Base-by-base conservation (phyloP, 2,113 vertebrate genomes). In the Orientallactaga bullata region DNA sequence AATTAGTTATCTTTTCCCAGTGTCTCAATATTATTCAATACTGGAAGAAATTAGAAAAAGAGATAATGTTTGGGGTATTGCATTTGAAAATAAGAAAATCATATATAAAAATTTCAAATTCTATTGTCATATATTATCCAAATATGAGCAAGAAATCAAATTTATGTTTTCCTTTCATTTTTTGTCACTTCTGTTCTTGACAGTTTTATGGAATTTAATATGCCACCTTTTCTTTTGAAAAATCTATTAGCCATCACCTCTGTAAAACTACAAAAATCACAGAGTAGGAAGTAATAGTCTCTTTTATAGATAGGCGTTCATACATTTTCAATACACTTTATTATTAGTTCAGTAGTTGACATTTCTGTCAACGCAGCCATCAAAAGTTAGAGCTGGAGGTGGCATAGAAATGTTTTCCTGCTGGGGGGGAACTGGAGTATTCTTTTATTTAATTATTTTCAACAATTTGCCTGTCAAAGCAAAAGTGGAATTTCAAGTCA, bases 401-500 rank as follows among this genome's bases (percentile, higher is more conserved):
- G 97, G 96, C 93, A 94, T 91, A 94, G 95, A 95, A 96, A 95
- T 96, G 80, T 95, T 95, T 96, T 71, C 89, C 93, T 96, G 65
- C 94, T 95, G 92, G 86, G 88, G 88, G 68, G 88, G 87, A 95
- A 87, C 93, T 55, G 69, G 96, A 90, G 86, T 97, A 97, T 91
- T 24, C 3, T 95, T 96, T 98, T 97, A 96, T 96, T 88, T 88
- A 96, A 96, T 98, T 96, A 97, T 95, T 97, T 97, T 96, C 93
- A 95, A 79, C 94, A 96, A 65, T 94, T 97, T 96, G 74, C 92
- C 88, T 97, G 93, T 98, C 95, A 97, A 97, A 98, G 94, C 96
- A 83, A 83, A 81, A 96, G 93, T 94, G 90, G 94, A 96, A 97
- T 92, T 97, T 97, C 95, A 96, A 94, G 95, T 96, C 96, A 95